phyloP scores from a whole-genome alignment of 2,797 vertebrate species.

The Sebastes reedi region DNA sequence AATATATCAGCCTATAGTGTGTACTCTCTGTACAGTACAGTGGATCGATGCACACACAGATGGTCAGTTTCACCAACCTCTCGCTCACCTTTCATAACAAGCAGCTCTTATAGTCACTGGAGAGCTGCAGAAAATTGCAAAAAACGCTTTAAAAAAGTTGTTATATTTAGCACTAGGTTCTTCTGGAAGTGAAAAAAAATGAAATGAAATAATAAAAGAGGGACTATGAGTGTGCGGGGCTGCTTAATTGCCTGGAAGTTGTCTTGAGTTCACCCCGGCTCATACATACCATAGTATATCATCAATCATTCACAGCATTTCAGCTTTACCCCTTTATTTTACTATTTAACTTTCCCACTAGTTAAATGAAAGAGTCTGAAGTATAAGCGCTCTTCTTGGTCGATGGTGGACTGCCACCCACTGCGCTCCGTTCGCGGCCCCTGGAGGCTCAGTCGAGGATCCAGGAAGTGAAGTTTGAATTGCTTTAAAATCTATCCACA shows the following conservation, averaged over 20 bases:
- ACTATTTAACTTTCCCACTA: neutral
- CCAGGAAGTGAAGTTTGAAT: conserved; percentile 40
- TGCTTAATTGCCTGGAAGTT: neutral
- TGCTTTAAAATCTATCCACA: conserved; percentile 37
- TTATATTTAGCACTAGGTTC: neutral
- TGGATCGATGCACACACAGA: neutral
- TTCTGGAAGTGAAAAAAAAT: neutral
- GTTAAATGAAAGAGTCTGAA: conserved; percentile 17
- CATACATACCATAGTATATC: neutral
- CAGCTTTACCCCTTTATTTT: neutral
- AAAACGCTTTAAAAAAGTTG: neutral
- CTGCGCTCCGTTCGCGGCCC: conserved; percentile 21
- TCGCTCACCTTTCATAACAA: neutral
- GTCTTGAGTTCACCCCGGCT: neutral
- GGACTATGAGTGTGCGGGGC: neutral
- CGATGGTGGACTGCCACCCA: conserved; percentile 36
- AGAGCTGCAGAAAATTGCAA: neutral
- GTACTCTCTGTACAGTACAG: neutral
- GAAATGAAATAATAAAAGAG: neutral
- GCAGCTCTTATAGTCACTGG: neutral
- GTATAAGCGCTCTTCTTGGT: conserved; percentile 18
- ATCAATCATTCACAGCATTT: neutral
- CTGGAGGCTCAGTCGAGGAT: conserved; percentile 34
- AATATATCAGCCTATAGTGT: neutral
- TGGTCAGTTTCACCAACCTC: neutral